Evolutionary conservation across 2,113 vertebrate genomes (phyloP).

Genomic region (Phylloscopus whistleri): DNA sequence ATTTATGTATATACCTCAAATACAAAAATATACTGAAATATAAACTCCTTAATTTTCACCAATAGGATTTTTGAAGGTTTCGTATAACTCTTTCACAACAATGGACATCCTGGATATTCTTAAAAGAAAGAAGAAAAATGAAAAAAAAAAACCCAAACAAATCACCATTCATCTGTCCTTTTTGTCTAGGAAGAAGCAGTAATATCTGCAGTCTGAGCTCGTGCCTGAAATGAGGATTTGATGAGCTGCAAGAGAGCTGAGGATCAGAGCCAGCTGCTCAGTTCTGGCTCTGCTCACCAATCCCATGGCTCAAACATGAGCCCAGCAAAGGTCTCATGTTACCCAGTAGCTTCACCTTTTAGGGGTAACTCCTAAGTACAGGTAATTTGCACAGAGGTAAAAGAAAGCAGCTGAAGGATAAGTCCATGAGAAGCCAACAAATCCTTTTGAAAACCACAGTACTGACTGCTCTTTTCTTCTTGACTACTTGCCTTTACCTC

Average conservation of each 20-base stretch:
- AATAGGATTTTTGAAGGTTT: background rate
- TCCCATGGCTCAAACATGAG: background rate
- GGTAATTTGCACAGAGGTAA: background rate
- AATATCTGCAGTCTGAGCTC: background rate
- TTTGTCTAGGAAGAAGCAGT: background rate
- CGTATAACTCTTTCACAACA: background rate
- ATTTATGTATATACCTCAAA: background rate
- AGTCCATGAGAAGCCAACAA: background rate
- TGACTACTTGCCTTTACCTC: background rate
- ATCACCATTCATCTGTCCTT: background rate
- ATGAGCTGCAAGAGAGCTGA: background rate
- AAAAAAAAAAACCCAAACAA: accelerated
- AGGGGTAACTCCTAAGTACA: background rate
- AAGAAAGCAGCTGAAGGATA: background rate
- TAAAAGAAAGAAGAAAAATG: background rate
- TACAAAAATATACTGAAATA: background rate
- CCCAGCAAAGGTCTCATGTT: background rate
- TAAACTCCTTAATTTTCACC: background rate
- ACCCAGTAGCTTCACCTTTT: background rate
- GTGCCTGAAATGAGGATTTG: background rate
- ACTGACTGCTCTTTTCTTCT: background rate
- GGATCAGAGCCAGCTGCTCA: background rate
- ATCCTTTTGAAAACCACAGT: background rate
- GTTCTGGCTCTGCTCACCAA: background rate
- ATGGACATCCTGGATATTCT: background rate